Base-by-base conservation (phyloP, 2,888 invertebrate genomes). In the Himalopsyche tibetana region DNA sequence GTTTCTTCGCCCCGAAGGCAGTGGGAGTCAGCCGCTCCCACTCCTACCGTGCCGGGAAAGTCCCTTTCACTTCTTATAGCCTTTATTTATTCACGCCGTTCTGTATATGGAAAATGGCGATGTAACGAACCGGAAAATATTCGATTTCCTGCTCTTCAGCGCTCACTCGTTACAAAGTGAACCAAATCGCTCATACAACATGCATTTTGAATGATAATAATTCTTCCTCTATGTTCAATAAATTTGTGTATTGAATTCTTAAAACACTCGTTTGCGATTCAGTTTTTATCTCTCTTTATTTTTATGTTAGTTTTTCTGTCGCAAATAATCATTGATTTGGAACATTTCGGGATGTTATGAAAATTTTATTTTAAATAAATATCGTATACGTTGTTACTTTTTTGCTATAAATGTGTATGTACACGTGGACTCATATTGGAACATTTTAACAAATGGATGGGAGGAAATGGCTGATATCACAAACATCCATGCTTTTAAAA, bases 111-210 rank as follows among this genome's bases (percentile, higher is more conserved):
- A 83, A 87, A 88, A 88, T 83, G 86, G 84, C 79, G 45, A 82
- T 19, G 86, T 88, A 88, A 88, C 86, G 88, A 88, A 88, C 86
- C 86, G 88, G 86, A 85, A 88, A 86, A 86, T 82, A 86, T 69
- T 83, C 86, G 84, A 87, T 86, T 87, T 87, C 84, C 84, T 84
- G 83, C 84, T 69, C 55, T 81, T 69, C 19, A 84, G 45, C 55
- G 55, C 82, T 28, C 80, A 28, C 80, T 80, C 63, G 63, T 63
- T 63, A 63, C 63, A 63, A 63, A 63, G 63, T 63, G 63, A 63
- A 63, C 63, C n/a, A 6, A 63, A 63, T 63, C 63, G 63, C 63
- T 63, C 63, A 63, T 63, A 63, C 63, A 63, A 28, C 63, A 63
- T 63, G 63, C 63, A 63, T 63, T 63, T 63, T 63, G 63, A 63